Percentiles rank a stretch among this genome's conserved stretches.
Evolutionary conservation across 2,113 vertebrate genomes (phyloP).

Genomic region (Pantherophis guttatus): DNA sequence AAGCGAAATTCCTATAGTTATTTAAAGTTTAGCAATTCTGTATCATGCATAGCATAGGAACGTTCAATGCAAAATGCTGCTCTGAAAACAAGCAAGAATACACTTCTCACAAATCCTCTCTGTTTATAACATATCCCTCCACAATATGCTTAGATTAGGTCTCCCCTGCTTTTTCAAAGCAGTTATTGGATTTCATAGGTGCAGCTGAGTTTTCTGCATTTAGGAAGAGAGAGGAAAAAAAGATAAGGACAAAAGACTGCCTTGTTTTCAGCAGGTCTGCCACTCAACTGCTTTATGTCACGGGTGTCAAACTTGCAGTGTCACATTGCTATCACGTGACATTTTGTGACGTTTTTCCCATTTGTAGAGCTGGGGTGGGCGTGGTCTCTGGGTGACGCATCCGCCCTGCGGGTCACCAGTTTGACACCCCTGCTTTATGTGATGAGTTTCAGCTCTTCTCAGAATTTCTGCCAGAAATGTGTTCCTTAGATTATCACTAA

Average conservation of each 20-base stretch:
- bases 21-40: neutral
- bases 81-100: neutral
- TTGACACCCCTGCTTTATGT: neutral
- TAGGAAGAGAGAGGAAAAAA: neutral
- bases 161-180: neutral
- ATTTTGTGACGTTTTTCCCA: too few species aligned
- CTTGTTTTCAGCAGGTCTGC: neutral
- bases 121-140: neutral
- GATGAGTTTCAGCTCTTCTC: neutral
- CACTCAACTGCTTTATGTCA: neutral
- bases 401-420: fast-evolving
- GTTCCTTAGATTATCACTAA: slow-evolving; percentile 14
- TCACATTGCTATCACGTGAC: too few species aligned
- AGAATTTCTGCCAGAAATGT: neutral
- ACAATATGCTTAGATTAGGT: neutral
- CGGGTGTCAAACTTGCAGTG: too few species aligned
- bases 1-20: neutral
- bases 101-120: neutral
- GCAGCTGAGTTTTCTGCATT: neutral
- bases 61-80: neutral
- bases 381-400: too few species aligned
- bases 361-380: too few species aligned
- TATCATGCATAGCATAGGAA: neutral
- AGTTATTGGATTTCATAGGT: neutral
- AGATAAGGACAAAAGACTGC: neutral